A percentile compares a stretch with the other conserved stretches of the same genome.
phyloP scores from a whole-genome alignment of 1,140 invertebrate genomes.

The Caenorhabditis elegans region DNA sequence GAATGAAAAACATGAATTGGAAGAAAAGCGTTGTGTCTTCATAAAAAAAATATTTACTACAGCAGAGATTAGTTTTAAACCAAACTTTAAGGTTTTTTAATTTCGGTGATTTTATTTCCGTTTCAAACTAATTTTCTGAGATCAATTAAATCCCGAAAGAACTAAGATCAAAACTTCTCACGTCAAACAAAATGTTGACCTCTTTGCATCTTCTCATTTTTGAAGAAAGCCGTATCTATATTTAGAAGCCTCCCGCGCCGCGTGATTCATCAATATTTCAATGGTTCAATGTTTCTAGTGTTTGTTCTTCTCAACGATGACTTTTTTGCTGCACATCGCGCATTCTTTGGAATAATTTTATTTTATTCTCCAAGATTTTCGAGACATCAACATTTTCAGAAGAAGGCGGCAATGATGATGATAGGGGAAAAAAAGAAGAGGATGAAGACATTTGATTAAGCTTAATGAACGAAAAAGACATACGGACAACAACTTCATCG shows the following conservation, averaged over 20 bases:
- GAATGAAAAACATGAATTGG: too few relatives aligned
- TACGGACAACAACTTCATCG: slow-evolving; percentile 11
- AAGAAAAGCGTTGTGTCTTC: too few relatives aligned
- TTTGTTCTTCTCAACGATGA: not conserved
- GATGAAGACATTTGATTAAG: slow-evolving; percentile 15
- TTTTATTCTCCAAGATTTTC: not conserved
- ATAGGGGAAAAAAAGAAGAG: not conserved
- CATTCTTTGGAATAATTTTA: too few relatives aligned
- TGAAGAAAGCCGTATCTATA: not conserved
- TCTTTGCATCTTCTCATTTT: not conserved
- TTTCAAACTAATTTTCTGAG: too few relatives aligned
- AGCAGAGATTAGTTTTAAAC: too few relatives aligned
- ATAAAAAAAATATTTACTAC: too few relatives aligned
- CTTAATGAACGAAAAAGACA: slow-evolving; percentile 26
- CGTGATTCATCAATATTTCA: slow-evolving; percentile 33
- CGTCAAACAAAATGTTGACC: not conserved
- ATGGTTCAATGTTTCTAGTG: not conserved
- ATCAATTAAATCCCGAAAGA: too few relatives aligned
- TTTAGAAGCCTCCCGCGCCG: not conserved
- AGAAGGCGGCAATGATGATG: not conserved
- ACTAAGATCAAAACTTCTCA: not conserved
- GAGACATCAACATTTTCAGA: slow-evolving; percentile 7
- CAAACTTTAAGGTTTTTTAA: too few relatives aligned
- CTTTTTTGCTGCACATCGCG: too few relatives aligned
- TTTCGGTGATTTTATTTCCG: too few relatives aligned